Conservation (phyloP, 2,888 invertebrate species). For the Trichopoda pennipes region DNA sequence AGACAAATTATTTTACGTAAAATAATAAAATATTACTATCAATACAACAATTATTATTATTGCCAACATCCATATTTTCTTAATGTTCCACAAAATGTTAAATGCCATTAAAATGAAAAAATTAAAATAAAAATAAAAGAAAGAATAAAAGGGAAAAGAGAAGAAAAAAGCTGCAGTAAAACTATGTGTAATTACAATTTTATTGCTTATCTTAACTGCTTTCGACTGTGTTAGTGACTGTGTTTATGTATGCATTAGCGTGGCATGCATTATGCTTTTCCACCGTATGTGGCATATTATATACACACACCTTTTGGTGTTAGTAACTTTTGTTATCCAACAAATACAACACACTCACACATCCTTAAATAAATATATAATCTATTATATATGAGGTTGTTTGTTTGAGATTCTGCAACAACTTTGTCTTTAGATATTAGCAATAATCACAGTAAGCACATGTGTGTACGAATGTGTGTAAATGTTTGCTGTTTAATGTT, state of each 20-base stretch:
- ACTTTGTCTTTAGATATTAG: constrained; percentile 64
- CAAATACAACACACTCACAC: constrained; percentile 24
- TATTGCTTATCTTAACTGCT: constrained; percentile 68
- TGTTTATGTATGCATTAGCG: background rate
- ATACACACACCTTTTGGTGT: constrained; percentile 65
- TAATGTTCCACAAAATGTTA: constrained; percentile 64
- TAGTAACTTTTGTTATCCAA: constrained; percentile 47
- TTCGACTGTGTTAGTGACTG: constrained; percentile 30
- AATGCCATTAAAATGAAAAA: constrained; percentile 50
- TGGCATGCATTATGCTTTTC: constrained; percentile 31
- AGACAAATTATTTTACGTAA: constrained; percentile 36
- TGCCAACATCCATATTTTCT: constrained; percentile 62
- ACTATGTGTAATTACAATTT: constrained; percentile 67
- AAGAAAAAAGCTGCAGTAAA: constrained; percentile 18
- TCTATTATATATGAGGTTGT: background rate
- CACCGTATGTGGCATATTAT: constrained; percentile 67
- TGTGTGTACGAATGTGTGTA: background rate
- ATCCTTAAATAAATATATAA: background rate
- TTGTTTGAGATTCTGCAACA: constrained; percentile 47
- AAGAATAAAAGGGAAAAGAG: background rate
- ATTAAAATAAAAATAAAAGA: too few relatives aligned
- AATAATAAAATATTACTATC: constrained; percentile 40
- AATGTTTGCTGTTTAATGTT: constrained; percentile 12
- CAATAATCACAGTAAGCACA: constrained; percentile 43
- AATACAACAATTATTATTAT: constrained; percentile 46